These are phyloP conservation scores for Lomographa bimaculata DNA, from an alignment of 2,888 invertebrate genomes.

Conservation along the genomic window DNA sequence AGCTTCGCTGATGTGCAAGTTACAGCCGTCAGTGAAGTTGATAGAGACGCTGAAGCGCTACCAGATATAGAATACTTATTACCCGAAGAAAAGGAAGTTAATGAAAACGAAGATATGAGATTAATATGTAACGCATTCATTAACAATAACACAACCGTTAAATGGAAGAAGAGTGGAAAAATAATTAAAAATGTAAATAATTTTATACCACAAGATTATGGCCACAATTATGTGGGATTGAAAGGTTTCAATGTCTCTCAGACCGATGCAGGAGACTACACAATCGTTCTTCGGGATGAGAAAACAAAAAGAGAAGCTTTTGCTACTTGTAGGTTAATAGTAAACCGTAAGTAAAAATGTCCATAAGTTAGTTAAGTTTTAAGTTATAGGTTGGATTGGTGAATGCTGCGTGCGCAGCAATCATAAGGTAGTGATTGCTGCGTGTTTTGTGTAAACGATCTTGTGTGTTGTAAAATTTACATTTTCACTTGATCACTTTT, in stretches of 20 bases:
- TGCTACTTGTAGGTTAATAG: conserved; percentile 27
- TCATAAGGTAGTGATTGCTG: too few relatives aligned
- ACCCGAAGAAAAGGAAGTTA: conserved; percentile 35
- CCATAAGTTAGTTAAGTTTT: conserved; percentile 7
- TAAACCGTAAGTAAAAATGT: conserved; percentile 35
- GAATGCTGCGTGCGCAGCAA: too few relatives aligned
- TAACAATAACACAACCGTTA: conserved; percentile 30
- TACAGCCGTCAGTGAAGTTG: conserved; percentile 11
- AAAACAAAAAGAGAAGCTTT: conserved; percentile 9
- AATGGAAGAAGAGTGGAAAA: conserved; percentile 34
- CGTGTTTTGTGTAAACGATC: too few relatives aligned
- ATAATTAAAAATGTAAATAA: conserved; percentile 19
- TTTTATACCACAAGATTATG: conserved; percentile 29
- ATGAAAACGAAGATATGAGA: conserved; percentile 37
- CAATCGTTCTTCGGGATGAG: conserved; percentile 28
- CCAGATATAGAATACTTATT: conserved; percentile 35
- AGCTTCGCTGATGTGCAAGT: conserved; percentile 41
- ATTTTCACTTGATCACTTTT: too few relatives aligned
- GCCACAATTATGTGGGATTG: conserved; percentile 37
- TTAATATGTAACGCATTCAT: conserved; percentile 34
- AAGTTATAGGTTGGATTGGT: too few relatives aligned
- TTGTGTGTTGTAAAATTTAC: too few relatives aligned
- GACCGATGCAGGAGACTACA: conserved; percentile 35
- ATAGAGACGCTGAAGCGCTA: conserved; percentile 22
- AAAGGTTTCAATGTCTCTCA: conserved; percentile 22